Base-by-base conservation (phyloP, 2,888 invertebrate genomes). In the Liopterus haemorrhoidalis region DNA sequence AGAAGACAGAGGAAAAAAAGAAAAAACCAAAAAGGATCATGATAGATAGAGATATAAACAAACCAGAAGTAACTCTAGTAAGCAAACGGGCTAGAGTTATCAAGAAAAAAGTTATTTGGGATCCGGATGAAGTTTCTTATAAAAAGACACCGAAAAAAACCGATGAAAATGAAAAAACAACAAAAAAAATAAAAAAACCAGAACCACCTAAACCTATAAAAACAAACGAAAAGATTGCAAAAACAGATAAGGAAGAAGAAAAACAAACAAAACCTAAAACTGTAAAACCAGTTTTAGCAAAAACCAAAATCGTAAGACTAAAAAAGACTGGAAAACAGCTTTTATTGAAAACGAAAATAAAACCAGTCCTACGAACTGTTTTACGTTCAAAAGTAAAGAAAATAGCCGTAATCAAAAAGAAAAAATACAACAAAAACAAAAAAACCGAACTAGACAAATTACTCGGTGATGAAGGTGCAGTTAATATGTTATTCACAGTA, bases 401-500 rank as follows among this genome's bases (percentile, higher is more conserved):
- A 21, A 38, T n/a, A n/a, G 36, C 36, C 9, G 42, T 30, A 30
- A 38, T 35, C 3, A 46, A 47, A 25, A 50, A 48, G 40, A 51
- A 52, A 37, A 24, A 41, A 20, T 45, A 41, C 20, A 51, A 40
- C n/a, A 48, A 49, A 20, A 41, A 41, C 28, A 41, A 49, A 39
- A 27, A 51, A 47, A 49, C 44, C 14, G 90, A 90, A 69, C 74
- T 90, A 40, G 87, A 88, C 58, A 79, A 73, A 48, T 65, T 90
- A 38, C 68, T 90, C 48, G 85, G 84, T 69, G 90, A 90, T 62
- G 90, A 90, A 62, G 89, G 90, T 1, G 88, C 89, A 2, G 82
- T 86, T 2, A 89, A 89, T 65, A 83, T 90, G 79, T 71, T 90
- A 28, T 86, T 85, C 59, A 82, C 86, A 15, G 75, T 89, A 1